Percentiles rank a stretch among this genome's conserved stretches.
Conservation (phyloP, 1,140 invertebrate species). For the Neocloeon triangulifer region DNA sequence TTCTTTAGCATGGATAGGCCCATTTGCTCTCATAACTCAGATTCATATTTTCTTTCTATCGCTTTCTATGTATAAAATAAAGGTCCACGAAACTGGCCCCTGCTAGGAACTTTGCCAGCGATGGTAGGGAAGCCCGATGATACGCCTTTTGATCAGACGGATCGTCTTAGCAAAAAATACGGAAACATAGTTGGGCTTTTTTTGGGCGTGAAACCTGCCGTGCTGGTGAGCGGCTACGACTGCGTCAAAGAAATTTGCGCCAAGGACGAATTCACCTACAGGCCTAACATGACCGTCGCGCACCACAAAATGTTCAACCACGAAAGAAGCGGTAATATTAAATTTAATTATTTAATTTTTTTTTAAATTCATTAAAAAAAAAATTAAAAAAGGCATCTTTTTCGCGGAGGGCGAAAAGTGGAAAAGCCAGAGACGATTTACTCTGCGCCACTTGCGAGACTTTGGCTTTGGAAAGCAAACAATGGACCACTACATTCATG, state of each 20-base stretch:
- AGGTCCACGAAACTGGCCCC: no score
- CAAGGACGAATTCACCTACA: constrained; percentile 2
- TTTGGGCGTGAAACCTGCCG: constrained; percentile 28
- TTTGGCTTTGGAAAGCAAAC: constrained; percentile 42
- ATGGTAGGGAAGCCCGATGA: no score
- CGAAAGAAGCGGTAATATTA: constrained; percentile 1
- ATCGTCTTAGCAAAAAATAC: no score
- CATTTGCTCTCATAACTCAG: no score
- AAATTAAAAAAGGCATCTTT: constrained; percentile 28
- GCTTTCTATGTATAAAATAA: no score
- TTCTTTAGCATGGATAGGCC: no score
- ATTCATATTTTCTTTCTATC: no score
- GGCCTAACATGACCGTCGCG: constrained; percentile 14
- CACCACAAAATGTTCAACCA: background rate
- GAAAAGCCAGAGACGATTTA: constrained; percentile 45
- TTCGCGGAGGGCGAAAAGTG: constrained; percentile 38
- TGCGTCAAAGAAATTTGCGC: background rate
- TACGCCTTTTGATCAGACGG: no score
- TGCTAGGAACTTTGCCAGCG: no score
- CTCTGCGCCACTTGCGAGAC: constrained; percentile 40
- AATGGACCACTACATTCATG: constrained; percentile 23
- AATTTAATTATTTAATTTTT: constrained; percentile 4
- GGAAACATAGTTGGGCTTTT: constrained; percentile 23
- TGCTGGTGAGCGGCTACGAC: constrained; percentile 33
- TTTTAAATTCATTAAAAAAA: no score